Percentiles rank a stretch among this genome's conserved stretches.
Evolutionary conservation across 2,888 invertebrate species (phyloP).

Genomic region (Junonia oenone): DNA sequence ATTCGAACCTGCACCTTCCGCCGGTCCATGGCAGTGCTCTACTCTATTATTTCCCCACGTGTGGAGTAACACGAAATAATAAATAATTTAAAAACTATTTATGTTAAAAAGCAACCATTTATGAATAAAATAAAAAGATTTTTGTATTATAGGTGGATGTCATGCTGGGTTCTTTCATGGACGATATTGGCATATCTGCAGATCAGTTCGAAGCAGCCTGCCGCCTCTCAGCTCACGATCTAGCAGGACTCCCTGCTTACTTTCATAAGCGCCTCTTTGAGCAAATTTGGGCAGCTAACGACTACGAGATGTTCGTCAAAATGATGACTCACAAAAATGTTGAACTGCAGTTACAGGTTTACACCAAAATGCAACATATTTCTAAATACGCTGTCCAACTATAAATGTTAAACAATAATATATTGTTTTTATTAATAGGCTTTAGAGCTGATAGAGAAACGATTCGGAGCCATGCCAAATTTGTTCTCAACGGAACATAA

Average conservation of each 20-base stretch:
- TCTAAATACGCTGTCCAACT: too few relatives aligned
- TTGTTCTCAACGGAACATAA: slow-evolving; percentile 77
- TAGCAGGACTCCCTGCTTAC: slow-evolving; percentile 75
- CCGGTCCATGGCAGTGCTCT: too few relatives aligned
- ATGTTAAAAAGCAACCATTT: too few relatives aligned
- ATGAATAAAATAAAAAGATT: background rate
- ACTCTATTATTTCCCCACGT: too few relatives aligned
- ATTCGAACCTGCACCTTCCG: too few relatives aligned
- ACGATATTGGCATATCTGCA: slow-evolving; percentile 92
- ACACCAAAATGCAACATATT: background rate
- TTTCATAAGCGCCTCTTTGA: slow-evolving; percentile 82
- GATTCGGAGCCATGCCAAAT: slow-evolving; percentile 84
- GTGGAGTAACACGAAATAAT: too few relatives aligned
- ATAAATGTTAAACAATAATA: background rate
- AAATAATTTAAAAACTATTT: too few relatives aligned
- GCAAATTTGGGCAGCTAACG: slow-evolving; percentile 95
- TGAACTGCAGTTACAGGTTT: slow-evolving; percentile 87
- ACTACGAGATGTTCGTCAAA: slow-evolving; percentile 91
- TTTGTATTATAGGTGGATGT: slow-evolving; percentile 84
- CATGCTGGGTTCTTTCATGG: slow-evolving; percentile 94
- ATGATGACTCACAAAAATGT: slow-evolving; percentile 97
- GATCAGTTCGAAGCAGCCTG: slow-evolving; percentile 93
- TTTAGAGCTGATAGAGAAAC: slow-evolving; percentile 89
- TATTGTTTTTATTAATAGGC: slow-evolving; percentile 78
- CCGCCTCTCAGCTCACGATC: slow-evolving; percentile 63